Base-by-base conservation (phyloP, 2,113 vertebrate species). In the Probosciger aterrimus region DNA sequence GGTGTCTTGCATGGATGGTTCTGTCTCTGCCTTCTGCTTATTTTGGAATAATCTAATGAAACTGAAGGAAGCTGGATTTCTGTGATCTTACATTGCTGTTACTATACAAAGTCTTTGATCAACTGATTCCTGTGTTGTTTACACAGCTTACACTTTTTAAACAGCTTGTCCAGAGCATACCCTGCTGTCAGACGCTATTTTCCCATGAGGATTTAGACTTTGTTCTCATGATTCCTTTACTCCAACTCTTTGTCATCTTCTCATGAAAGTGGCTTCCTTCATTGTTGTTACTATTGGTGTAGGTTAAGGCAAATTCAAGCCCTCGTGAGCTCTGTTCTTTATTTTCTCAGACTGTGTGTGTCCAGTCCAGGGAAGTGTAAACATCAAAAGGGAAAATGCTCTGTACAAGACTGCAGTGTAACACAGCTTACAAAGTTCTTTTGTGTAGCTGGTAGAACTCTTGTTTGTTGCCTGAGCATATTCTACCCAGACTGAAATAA, bases 221-320 rank as follows among this genome's bases (percentile, higher is more conserved):
- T 93, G 77, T 92, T 96, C 86, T 94, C 17, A 4, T 50, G 9
- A 74, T 86, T 88, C 71, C 43, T 95, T 92, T 94, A 68, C 39
- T 93, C 50, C 35, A 57, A 18, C 35, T 92, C 86, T 95, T 93
- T 92, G 83, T 96, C 91, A 82, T 95, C 80, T 84, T 93, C 69
- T 88, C 50, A 89, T 92, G 39, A 92, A 93, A 89, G 91, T 83
- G 49, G 7, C 60, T 94, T 93, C 43, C 52, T 77, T 91, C 81
- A 63, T 78, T 88, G 46, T 77, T 93, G 30, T 83, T 93, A 14
- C 30, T 64, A 6, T 52, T 95, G 69, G 27, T 68, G 46, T 41
- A 64, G 30, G 24, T 64, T 86, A 78, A 92, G 60, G 55, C 95
- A 71, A 82, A 97, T 39, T 25, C 64, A 75, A 60, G 49, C 43